Evolutionary conservation across 2,888 invertebrate species (phyloP).

Genomic region (Chloromyia formosa): DNA sequence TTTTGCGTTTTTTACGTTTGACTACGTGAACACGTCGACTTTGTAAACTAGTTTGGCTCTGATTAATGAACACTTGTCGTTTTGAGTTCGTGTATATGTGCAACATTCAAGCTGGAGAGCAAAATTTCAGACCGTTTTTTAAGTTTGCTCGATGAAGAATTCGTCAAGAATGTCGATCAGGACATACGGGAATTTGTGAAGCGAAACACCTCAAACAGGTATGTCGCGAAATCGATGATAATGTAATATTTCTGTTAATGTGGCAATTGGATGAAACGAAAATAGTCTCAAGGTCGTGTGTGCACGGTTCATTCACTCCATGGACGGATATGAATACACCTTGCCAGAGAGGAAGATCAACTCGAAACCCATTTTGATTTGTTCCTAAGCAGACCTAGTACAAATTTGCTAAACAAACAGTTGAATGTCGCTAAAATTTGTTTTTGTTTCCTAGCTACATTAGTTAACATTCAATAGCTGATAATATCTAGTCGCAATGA

Average conservation of each 20-base stretch:
- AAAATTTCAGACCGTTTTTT: constrained; percentile 55
- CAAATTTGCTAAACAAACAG: no score
- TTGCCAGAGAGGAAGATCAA: not conserved
- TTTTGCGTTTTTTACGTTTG: not conserved
- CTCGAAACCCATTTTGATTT: not conserved
- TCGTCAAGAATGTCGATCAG: constrained; percentile 61
- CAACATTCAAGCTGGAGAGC: constrained; percentile 52
- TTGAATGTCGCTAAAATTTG: no score
- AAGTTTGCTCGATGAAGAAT: constrained; percentile 62
- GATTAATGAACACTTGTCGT: no score
- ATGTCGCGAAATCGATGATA: not conserved
- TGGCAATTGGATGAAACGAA: constrained; percentile 25
- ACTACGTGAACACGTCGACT: not conserved
- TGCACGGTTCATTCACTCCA: constrained; percentile 26
- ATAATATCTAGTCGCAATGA: no score
- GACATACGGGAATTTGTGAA: constrained; percentile 62
- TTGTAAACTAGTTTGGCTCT: not conserved
- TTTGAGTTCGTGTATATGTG: not conserved
- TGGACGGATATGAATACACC: not conserved
- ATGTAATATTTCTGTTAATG: not conserved
- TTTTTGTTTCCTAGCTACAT: no score
- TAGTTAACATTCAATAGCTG: no score
- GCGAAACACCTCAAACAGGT: constrained; percentile 59
- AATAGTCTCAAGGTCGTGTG: constrained; percentile 45
- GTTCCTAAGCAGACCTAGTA: no score